Evolutionary conservation across 2,888 invertebrate genomes (phyloP), one percentile per base, ranked within the genome.

Genomic region (Sarcophaga carnaria): DNA sequence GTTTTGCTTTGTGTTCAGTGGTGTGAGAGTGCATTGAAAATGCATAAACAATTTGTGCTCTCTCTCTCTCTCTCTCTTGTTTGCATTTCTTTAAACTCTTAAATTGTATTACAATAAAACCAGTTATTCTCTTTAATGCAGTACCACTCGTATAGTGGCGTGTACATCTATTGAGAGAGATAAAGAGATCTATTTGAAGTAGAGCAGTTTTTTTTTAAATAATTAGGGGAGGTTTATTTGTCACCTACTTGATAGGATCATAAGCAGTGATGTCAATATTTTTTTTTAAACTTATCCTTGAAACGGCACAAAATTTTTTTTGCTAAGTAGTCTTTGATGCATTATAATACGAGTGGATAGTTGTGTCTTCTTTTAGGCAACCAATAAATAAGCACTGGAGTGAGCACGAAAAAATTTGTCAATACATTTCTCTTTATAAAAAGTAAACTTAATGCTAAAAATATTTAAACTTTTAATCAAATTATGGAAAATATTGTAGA

Each of bases 51-150:
- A 20, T 59, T 37, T 27, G 12, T 62, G 64, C 54, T 49, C 84
- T 84, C 70, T 66, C 84, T 49, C 84, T 84, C 70, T 66, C 84
- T 78, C 74, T 64, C 47, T 76, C 20, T 59, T 72, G 60, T 74
- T 64, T 49, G 17, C 11, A 17, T 6, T 69, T 27, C 74, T 5
- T 76, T 54, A 17, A 54, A 14, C 12, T 54, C 54, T 54, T 54
- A 17, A 54, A 14, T 54, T 54, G 17, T 54, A 54, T 54, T 54
- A 37, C 37, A 37, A 2, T 54, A 17, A 54, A 54, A 54, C 54
- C 11, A 63, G 25, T 67, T 37, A 14, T 67, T 67, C 67, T 67
- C 67, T 67, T 37, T 45, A 1, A 8, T 37, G 8, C 37, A 37
- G 37, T 37, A 37, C 37, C 37, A 37, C 37, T 37, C 37, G 37